phyloP scores from a whole-genome alignment of 2,113 vertebrate species.

The Gymnobelideus leadbeateri region DNA sequence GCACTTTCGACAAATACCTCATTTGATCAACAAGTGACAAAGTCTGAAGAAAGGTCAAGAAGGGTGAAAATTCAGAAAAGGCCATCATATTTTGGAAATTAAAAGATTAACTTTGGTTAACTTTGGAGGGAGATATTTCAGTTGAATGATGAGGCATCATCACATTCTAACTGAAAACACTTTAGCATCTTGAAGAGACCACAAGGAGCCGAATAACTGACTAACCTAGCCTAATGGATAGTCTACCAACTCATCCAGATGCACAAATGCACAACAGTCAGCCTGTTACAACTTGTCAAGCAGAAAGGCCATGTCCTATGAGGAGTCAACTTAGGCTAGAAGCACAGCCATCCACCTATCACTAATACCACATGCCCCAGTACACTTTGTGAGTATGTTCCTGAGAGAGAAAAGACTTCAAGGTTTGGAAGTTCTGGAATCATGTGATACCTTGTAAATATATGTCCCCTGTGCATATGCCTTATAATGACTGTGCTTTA shows the following conservation, averaged over 20 bases:
- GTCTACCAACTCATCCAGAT: background rate
- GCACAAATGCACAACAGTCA: background rate
- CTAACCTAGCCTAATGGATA: background rate
- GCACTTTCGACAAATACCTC: background rate
- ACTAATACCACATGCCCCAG: background rate
- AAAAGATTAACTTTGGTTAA: background rate
- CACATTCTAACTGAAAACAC: background rate
- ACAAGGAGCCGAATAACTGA: background rate
- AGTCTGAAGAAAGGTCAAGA: background rate
- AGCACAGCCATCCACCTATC: background rate
- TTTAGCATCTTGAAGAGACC: background rate
- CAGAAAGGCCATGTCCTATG: background rate
- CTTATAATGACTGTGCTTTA: background rate
- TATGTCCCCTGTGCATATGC: background rate
- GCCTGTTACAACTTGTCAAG: background rate
- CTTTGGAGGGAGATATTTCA: background rate
- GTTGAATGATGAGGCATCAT: background rate
- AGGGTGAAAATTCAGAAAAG: background rate
- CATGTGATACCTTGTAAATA: background rate
- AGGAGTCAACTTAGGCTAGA: background rate
- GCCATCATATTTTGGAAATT: background rate
- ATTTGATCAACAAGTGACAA: background rate
- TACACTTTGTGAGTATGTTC: background rate
- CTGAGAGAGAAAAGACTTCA: background rate
- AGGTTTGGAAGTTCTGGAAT: background rate